Base-by-base conservation (phyloP, 1,140 invertebrate species). In the Camponotus floridanus region DNA sequence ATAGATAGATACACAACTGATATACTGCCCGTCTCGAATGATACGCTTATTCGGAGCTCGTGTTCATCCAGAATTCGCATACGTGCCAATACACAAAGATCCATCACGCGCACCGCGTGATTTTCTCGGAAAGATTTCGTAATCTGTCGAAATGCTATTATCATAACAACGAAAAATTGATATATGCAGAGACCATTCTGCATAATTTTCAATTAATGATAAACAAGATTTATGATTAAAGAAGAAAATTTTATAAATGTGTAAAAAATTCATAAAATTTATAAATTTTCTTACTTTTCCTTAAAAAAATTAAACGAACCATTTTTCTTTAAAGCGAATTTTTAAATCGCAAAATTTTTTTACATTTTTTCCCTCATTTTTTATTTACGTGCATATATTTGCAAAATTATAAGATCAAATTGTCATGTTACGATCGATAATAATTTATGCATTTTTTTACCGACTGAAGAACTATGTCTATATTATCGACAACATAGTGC, bases 401-500 rank as follows among this genome's bases (percentile, higher is more conserved):
- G n/a, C 3, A 33, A 0, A 36, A 31, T 15, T n/a, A 33, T 26
- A 3, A n/a, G 18, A 3, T 5, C 15, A 55, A 3, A 13, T 15
- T 3, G 2, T 51, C 13, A 36, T 21, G 31, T 39, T 39, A 64
- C 26, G 59, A 55, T 15, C 11, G 45, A 15, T 39, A 78, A 80
- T 57, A 59, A 80, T 70, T 80, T 1, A 45, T 42, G n/a, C 1
- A 26, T 73, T 33, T 26, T 65, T 48, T 88, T 85, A 89, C 61
- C 88, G 65, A 81, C 83, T n/a, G 68, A 18, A 5, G 36, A 59
- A 55, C 15, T 5, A 11, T 36, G 0, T 57, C 61, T 68, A 18
- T 62, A 7, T 88, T 88, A 89, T 76, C 88, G 88, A 88, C 87
- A 2, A 13, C 1, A 26, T 57, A 31, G 8, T 48, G n/a, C 4